Conservation (phyloP, 1,140 invertebrate genomes). For the Drosophila nannoptera region DNA sequence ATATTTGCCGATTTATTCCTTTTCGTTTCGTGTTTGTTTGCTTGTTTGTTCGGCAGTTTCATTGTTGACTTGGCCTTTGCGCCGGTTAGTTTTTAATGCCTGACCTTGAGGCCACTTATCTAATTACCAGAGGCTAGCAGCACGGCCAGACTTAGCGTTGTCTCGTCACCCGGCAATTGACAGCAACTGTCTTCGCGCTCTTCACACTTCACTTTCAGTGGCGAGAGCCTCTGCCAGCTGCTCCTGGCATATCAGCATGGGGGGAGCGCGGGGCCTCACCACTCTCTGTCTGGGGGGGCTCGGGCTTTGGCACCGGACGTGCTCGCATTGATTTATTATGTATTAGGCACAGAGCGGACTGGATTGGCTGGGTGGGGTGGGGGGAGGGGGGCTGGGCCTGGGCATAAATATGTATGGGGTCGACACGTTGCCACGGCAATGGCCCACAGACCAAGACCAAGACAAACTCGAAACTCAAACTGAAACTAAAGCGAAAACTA, state of each 20-base stretch:
- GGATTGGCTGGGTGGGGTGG: neutral
- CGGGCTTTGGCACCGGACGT: constrained; percentile 31
- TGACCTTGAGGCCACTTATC: constrained; percentile 75
- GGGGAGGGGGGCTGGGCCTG: constrained; percentile 6
- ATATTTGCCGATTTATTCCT: constrained; percentile 43
- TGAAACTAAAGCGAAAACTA: constrained; percentile 7
- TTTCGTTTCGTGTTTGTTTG: constrained; percentile 50
- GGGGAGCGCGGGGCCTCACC: neutral
- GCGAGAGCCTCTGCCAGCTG: neutral
- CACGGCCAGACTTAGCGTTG: constrained; percentile 54
- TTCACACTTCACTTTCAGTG: neutral
- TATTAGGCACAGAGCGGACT: constrained; percentile 51
- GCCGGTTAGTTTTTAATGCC: constrained; percentile 55
- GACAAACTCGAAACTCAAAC: constrained; percentile 22
- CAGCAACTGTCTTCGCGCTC: constrained; percentile 9
- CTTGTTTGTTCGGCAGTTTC: constrained; percentile 37
- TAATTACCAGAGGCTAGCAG: constrained; percentile 61
- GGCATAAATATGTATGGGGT: constrained; percentile 50
- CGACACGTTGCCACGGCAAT: constrained; percentile 68
- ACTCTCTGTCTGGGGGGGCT: constrained; percentile 3
- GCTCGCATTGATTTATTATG: constrained; percentile 68
- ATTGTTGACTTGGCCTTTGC: constrained; percentile 44
- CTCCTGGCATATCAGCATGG: constrained; percentile 13
- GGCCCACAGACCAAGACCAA: constrained; percentile 55
- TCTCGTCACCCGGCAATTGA: constrained; percentile 20